Percentiles rank a stretch among this genome's conserved stretches.
phyloP scores from a whole-genome alignment of 1,140 invertebrate genomes.

The Trichoplusia ni region DNA sequence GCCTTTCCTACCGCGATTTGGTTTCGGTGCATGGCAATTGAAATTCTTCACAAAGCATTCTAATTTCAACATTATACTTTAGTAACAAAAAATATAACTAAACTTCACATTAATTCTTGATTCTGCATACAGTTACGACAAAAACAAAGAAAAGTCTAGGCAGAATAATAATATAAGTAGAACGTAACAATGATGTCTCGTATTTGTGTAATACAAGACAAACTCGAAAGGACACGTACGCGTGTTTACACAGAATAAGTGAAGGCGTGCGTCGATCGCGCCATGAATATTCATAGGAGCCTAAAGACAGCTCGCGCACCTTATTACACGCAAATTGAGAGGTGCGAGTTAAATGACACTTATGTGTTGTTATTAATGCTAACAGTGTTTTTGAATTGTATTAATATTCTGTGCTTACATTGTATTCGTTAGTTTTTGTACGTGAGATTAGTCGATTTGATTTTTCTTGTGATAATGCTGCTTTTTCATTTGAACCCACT shows the following conservation, averaged over 20 bases:
- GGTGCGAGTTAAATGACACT: constrained; percentile 8
- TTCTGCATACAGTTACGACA: no score
- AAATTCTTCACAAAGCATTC: no score
- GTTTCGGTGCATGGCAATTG: no score
- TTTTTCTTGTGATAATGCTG: no score
- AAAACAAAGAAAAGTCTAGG: no score
- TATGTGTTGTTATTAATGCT: background rate
- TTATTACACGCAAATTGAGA: constrained; percentile 42
- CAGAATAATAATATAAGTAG: constrained; percentile 36
- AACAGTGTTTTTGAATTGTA: background rate
- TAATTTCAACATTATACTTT: no score
- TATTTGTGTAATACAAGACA: constrained; percentile 67
- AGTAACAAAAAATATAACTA: no score
- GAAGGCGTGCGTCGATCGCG: constrained; percentile 64
- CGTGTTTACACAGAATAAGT: constrained; percentile 73
- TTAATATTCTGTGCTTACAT: background rate
- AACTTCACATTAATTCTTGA: no score
- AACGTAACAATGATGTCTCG: constrained; percentile 38
- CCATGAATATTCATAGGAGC: constrained; percentile 70
- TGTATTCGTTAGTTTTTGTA: background rate
- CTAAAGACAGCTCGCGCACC: constrained; percentile 37
- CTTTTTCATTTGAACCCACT: no score
- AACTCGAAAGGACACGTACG: constrained; percentile 67
- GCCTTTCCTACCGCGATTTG: no score
- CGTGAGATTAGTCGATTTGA: no score